Evolutionary conservation across 2,888 invertebrate species (phyloP).

Genomic region (Operophtera brumata): DNA sequence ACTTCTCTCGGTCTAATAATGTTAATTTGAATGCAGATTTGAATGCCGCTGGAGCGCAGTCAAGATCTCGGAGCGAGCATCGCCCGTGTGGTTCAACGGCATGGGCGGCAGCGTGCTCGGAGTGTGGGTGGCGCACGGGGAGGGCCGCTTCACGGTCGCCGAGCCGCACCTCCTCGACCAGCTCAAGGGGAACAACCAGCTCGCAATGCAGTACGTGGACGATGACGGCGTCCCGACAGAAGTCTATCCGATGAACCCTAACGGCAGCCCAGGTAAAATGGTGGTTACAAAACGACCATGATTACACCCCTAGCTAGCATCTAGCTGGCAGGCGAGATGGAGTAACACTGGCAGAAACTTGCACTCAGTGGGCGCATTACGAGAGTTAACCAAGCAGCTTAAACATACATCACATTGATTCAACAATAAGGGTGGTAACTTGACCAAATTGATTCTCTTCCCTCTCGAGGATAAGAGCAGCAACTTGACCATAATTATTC

Average conservation of each 20-base stretch:
- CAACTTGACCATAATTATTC: too few species aligned
- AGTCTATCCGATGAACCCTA: conserved; percentile 96
- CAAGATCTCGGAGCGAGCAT: conserved; percentile 82
- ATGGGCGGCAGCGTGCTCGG: conserved; percentile 95
- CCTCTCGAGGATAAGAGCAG: too few species aligned
- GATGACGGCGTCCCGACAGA: conserved; percentile 88
- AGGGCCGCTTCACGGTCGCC: conserved; percentile 88
- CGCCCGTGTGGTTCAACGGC: conserved; percentile 91
- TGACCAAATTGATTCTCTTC: too few species aligned
- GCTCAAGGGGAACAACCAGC: conserved; percentile 81
- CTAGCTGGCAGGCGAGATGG: too few species aligned
- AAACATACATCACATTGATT: too few species aligned
- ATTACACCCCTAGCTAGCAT: too few species aligned
- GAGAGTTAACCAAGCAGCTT: too few species aligned
- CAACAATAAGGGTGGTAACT: too few species aligned
- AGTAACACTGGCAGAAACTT: too few species aligned
- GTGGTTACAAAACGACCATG: background rate
- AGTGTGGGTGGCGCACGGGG: conserved; percentile 98
- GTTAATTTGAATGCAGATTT: conserved; percentile 52
- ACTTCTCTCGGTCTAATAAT: too few species aligned
- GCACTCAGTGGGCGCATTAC: too few species aligned
- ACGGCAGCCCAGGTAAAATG: conserved; percentile 87
- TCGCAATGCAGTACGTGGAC: conserved; percentile 92
- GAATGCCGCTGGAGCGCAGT: conserved; percentile 90
- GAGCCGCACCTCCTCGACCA: conserved; percentile 68